Evolutionary conservation across 2,113 vertebrate genomes (phyloP).

Genomic region (chimpanzee (Pan troglodytes)): DNA sequence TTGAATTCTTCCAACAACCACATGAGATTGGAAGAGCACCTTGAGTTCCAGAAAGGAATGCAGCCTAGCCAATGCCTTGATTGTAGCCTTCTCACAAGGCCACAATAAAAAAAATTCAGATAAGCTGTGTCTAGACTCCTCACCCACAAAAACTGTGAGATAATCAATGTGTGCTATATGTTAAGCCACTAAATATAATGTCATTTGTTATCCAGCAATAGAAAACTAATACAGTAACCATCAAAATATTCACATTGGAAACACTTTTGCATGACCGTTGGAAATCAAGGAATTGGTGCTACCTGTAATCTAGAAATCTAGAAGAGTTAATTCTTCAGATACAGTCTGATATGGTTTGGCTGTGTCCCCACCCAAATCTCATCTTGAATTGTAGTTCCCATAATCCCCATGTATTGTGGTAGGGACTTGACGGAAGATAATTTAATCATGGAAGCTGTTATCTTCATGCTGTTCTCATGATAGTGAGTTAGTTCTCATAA

Average conservation of each 20-base stretch:
- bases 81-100: background rate
- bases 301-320: background rate
- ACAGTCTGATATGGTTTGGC: background rate
- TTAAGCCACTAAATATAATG: background rate
- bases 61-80: background rate
- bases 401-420: too few relatives aligned
- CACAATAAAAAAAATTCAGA: background rate
- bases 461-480: too few relatives aligned
- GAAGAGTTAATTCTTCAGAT: background rate
- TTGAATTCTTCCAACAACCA: background rate
- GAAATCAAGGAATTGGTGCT: background rate
- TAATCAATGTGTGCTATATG: background rate
- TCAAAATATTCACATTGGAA: background rate
- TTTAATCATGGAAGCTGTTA: too few relatives aligned
- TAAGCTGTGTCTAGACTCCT: background rate
- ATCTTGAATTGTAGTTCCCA: too few relatives aligned
- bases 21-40: background rate
- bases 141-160: background rate
- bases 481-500: too few relatives aligned
- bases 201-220: background rate
- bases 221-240: background rate
- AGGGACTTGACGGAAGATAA: too few relatives aligned
- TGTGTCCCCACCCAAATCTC: too few relatives aligned
- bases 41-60: background rate
- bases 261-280: background rate